Evolutionary conservation across 30 jellyfish, hydroid and myxozoan species (phyloP), one percentile per base, ranked within the genome.

Genomic region (Hydractinia echinata): DNA sequence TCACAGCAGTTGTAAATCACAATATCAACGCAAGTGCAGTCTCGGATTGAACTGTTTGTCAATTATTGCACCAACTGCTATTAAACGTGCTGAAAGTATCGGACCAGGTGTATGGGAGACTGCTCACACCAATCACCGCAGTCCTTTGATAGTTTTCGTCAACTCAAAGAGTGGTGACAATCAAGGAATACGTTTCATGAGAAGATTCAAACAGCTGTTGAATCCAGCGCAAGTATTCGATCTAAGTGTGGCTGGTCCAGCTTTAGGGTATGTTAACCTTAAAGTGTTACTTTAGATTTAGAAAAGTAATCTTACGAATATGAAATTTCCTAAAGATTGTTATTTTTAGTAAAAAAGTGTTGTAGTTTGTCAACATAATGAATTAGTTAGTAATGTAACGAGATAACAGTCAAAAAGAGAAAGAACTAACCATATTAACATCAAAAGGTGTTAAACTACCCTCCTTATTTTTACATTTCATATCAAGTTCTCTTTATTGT

Each of bases 221-320:
- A 92, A 92, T 77, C 98, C 98, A 7, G 98, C 98, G 6, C 98
- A 92, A 76, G 98, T 92, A 19, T 92, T 92, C 62, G 98, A 92
- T 73, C 83, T 92, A 0, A 92, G 98, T 69, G 96, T 87, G 51
- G 96, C 98, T 44, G 98, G 98, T 8, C 98, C 98, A 76, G 76
- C 95, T 7, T 78, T 82, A 39, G 98, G 98, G 98, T 92, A 79
- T 53, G 69, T 58, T 58, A 4, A 6, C 16, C 7, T 64, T 6
- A 7, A 62, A n/a, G 18, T 64, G 44, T 30, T 30, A 30, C 44
- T 30, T 30, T 30, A 30, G 44, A 30, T 30, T 30, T 30, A 30
- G 44, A 30, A 30, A 30, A 30, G 44, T 30, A 30, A 2, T 30
- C 44, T 30, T 30, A 30, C 44, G 44, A 30, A 30, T 30, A 30